phyloP scores from a whole-genome alignment of 1,140 invertebrate genomes.

The Drosophila teissieri region DNA sequence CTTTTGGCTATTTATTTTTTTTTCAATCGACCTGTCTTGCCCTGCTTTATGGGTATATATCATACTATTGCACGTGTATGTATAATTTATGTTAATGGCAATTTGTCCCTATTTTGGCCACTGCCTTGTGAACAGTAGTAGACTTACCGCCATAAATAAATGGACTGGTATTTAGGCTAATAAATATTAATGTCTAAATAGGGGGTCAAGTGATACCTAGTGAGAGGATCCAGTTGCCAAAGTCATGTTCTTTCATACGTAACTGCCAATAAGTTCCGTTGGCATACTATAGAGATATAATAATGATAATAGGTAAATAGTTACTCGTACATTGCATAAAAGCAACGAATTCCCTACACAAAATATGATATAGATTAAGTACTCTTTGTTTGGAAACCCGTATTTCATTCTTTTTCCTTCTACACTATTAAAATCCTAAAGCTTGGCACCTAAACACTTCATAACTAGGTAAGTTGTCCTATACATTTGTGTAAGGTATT shows the following conservation, averaged over 20 bases:
- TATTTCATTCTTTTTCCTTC: no score
- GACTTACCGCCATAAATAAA: conserved; percentile 23
- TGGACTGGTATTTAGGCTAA: conserved; percentile 49
- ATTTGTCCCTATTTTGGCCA: conserved; percentile 44
- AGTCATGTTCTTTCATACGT: background rate
- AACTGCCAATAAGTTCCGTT: background rate
- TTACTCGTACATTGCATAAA: no score
- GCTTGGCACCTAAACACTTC: background rate
- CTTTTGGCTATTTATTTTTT: no score
- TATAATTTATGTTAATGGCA: conserved; percentile 78
- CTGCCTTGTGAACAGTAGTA: conserved; percentile 46
- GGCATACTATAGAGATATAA: no score
- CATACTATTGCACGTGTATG: conserved; percentile 20
- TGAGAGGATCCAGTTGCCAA: background rate
- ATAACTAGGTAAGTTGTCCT: background rate
- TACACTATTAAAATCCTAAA: background rate
- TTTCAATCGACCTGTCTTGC: conserved; percentile 37
- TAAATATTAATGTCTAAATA: conserved; percentile 69
- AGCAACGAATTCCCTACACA: background rate
- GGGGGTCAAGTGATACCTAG: background rate
- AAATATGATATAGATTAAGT: no score
- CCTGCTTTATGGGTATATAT: conserved; percentile 30
- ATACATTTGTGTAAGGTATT: no score
- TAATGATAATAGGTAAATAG: no score
- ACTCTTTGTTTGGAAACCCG: no score